Conservation (phyloP, 2,113 vertebrate species). For the Chionis minor region DNA sequence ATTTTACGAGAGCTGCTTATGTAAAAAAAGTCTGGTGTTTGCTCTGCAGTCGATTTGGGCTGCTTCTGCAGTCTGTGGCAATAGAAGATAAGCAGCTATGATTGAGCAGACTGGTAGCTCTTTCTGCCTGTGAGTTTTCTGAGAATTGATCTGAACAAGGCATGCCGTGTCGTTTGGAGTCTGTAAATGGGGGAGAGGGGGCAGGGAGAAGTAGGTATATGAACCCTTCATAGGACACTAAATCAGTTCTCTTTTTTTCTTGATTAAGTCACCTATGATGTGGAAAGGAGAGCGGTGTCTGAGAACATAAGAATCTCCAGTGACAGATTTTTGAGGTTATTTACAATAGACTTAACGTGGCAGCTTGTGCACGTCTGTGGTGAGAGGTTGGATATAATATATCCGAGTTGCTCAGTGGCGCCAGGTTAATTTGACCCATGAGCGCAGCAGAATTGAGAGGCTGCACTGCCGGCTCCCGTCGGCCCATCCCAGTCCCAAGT, state of each 20-base stretch:
- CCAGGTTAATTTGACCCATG: background rate
- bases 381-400: background rate
- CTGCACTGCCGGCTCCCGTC: rapidly evolving
- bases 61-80: background rate
- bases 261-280: background rate
- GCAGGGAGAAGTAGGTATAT: background rate
- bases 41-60: background rate
- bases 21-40: background rate
- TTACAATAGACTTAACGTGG: background rate
- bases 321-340: background rate
- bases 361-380: background rate
- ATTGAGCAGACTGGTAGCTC: slow-evolving; percentile 16
- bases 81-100: background rate
- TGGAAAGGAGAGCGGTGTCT: background rate
- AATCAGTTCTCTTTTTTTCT: background rate
- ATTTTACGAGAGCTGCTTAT: background rate
- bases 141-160: background rate
- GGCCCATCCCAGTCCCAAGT: background rate
- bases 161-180: background rate
- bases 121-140: background rate
- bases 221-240: background rate
- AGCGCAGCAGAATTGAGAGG: background rate
- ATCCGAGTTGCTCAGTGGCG: background rate
- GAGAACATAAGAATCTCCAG: background rate
- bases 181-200: background rate